Conservation (phyloP, 2,797 vertebrate genomes). For the Pangasius mekongensis region DNA sequence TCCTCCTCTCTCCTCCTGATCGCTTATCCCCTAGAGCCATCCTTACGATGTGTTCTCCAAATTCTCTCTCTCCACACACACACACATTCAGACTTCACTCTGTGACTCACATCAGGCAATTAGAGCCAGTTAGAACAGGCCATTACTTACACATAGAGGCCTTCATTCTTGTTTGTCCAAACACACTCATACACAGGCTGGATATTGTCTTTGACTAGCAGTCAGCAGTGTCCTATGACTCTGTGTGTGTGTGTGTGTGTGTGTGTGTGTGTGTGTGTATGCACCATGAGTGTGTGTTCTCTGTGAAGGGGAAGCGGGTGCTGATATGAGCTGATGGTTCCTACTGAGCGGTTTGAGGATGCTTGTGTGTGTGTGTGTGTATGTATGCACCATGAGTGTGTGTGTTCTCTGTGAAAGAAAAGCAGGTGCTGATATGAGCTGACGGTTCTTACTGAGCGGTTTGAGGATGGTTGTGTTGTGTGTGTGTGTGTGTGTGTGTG, state of each 20-base stretch:
- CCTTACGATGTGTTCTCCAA: constrained; percentile 46
- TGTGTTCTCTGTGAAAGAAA: constrained; percentile 35
- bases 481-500: constrained; percentile 4
- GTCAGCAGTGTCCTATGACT: constrained; percentile 65
- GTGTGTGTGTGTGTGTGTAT: constrained; percentile 2
- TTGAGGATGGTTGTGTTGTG: constrained; percentile 82
- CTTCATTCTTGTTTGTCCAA: constrained; percentile 61
- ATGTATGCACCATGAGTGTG: neutral
- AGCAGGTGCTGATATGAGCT: constrained; percentile 57
- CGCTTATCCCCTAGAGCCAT: constrained; percentile 34
- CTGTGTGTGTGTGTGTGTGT: constrained; percentile 6
- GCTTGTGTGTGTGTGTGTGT: constrained; percentile 61
- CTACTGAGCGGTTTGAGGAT: constrained; percentile 95
- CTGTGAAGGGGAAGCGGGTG: constrained; percentile 32
- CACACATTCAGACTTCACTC: constrained; percentile 31
- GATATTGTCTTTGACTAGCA: constrained; percentile 68
- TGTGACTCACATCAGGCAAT: constrained; percentile 54
- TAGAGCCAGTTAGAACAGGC: constrained; percentile 47
- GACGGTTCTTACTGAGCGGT: constrained; percentile 86
- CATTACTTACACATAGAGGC: constrained; percentile 58
- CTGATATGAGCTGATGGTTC: constrained; percentile 66
- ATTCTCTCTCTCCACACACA: constrained; percentile 41
- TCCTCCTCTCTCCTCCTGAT: neutral
- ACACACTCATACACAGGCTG: constrained; percentile 57
- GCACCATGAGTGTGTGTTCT: neutral